Evolutionary conservation across 2,113 vertebrate species (phyloP).

Genomic region (Coregonus clupeaformis): DNA sequence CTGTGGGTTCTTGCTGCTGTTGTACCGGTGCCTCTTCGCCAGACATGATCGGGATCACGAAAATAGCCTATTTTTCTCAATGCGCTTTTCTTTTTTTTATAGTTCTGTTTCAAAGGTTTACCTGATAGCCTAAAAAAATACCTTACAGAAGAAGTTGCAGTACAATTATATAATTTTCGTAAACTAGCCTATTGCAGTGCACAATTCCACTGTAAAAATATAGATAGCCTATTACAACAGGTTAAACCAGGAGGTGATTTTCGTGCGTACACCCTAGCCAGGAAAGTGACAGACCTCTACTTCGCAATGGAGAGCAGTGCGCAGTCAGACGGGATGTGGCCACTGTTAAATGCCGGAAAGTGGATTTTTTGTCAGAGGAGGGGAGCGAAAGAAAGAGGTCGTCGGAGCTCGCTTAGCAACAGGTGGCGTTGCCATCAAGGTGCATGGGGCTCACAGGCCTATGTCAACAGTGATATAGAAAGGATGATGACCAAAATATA

Average conservation of each 20-base stretch:
- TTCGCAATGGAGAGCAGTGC: not conserved
- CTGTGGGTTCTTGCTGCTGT: constrained; percentile 45
- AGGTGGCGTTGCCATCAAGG: not conserved
- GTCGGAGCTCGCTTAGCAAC: constrained; percentile 6
- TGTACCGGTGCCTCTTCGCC: constrained; percentile 66
- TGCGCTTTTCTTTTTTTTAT: not conserved
- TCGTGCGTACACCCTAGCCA: constrained; percentile 4
- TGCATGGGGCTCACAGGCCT: too few species aligned
- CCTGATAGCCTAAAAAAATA: too few species aligned
- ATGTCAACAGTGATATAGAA: too few species aligned
- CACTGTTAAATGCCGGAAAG: constrained; percentile 51
- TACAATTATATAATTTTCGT: not conserved
- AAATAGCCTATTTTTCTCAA: constrained; percentile 15
- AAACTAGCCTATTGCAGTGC: not conserved
- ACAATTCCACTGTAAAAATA: not conserved
- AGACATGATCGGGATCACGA: constrained; percentile 55
- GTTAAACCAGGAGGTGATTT: not conserved
- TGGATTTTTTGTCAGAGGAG: constrained; percentile 17
- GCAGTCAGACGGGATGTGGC: constrained; percentile 22
- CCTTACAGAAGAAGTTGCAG: not conserved
- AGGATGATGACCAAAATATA: too few species aligned
- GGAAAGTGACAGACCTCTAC: constrained; percentile 11
- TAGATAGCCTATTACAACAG: not conserved
- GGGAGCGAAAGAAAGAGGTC: constrained; percentile 12
- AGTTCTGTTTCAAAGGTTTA: too few species aligned